phyloP scores from a whole-genome alignment of 2,888 invertebrate species.

The Leptinotarsa juncta region DNA sequence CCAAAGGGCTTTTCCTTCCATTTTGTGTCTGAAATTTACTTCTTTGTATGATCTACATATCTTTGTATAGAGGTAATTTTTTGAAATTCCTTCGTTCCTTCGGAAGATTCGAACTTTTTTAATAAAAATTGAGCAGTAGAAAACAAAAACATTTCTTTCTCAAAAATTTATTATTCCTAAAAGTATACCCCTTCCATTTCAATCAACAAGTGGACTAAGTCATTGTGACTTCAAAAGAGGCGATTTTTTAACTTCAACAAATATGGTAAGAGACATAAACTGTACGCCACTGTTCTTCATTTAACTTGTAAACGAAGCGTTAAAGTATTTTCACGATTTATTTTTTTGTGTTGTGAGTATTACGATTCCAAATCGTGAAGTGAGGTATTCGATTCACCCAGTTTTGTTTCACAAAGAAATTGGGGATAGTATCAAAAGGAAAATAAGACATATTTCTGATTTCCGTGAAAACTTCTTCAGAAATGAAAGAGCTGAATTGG shows the following conservation, averaged over 20 bases:
- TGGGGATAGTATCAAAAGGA: not conserved
- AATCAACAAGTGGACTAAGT: too few relatives aligned
- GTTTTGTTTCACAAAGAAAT: conserved; percentile 1
- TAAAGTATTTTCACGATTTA: not conserved
- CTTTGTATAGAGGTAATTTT: too few relatives aligned
- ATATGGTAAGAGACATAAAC: not conserved
- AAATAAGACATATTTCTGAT: conserved; percentile 7
- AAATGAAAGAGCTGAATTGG: conserved; percentile 11
- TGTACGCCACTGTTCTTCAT: not conserved
- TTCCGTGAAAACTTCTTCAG: not conserved
- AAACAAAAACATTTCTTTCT: too few relatives aligned
- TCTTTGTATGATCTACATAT: too few relatives aligned
- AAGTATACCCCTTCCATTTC: too few relatives aligned
- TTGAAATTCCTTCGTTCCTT: too few relatives aligned
- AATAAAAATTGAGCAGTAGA: too few relatives aligned
- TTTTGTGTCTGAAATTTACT: too few relatives aligned
- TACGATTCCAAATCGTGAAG: not conserved
- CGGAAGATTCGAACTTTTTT: too few relatives aligned
- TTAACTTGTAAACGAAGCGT: not conserved
- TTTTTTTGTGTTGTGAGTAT: not conserved
- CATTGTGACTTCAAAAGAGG: too few relatives aligned
- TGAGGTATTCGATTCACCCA: not conserved
- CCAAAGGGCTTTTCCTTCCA: too few relatives aligned
- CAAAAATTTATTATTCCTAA: too few relatives aligned
- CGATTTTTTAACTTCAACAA: not conserved